A percentile compares a stretch with the other conserved stretches of the same genome.
Conservation (phyloP, 2,888 invertebrate genomes). For the Drosophila falleni region DNA sequence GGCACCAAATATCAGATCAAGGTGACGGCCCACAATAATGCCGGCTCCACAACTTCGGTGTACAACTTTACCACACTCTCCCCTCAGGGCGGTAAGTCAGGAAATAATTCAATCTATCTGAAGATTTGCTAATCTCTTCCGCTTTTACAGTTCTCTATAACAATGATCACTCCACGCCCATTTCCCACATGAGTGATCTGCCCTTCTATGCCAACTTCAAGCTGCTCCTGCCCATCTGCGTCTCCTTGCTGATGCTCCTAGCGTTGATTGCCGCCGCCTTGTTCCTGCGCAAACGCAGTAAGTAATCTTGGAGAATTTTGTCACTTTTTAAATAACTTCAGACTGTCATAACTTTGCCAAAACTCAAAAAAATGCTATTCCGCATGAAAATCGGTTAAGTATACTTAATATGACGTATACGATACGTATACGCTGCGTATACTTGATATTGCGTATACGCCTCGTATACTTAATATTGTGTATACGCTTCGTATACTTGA, state of each 20-base stretch:
- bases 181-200: constrained; percentile 88
- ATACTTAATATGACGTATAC: too few species aligned
- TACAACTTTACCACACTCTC: constrained; percentile 95
- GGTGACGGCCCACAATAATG: constrained; percentile 94
- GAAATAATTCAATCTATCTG: background rate
- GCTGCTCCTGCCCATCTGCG: constrained; percentile 88
- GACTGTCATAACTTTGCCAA: too few species aligned
- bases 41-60: constrained; percentile 92
- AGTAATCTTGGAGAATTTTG: constrained; percentile 74
- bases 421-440: too few species aligned
- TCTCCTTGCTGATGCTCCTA: constrained; percentile 89
- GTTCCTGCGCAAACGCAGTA: constrained; percentile 90
- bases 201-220: constrained; percentile 89
- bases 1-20: constrained; percentile 90
- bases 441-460: too few species aligned
- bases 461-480: too few species aligned
- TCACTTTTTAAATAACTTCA: too few species aligned
- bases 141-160: constrained; percentile 86
- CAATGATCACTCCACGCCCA: constrained; percentile 89
- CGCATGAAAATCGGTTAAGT: too few species aligned
- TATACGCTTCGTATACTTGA: too few species aligned
- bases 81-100: constrained; percentile 89
- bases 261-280: constrained; percentile 90
- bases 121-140: background rate
- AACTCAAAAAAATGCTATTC: too few species aligned